Percentiles rank a stretch among this genome's conserved stretches.
Evolutionary conservation across 2,797 vertebrate species (phyloP).

Genomic region (Somateria mollissima): DNA sequence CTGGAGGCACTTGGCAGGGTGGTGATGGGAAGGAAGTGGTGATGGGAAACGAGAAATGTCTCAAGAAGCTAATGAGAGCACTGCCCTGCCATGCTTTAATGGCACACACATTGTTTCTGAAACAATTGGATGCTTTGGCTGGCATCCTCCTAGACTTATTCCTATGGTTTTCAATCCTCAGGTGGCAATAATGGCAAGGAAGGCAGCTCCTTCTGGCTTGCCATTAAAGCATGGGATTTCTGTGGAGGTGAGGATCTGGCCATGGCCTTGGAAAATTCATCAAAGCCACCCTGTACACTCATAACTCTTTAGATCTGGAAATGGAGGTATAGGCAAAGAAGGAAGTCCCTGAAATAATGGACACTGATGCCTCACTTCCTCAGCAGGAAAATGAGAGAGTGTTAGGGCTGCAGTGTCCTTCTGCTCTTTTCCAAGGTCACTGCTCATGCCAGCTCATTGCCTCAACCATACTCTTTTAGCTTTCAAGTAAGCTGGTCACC

Average conservation of each 20-base stretch:
- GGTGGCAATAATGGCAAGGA: slow-evolving; percentile 5
- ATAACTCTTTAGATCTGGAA: neutral
- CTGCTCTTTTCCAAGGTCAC: neutral
- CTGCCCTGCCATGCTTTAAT: neutral
- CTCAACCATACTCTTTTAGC: neutral
- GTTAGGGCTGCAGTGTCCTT: neutral
- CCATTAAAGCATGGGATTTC: neutral
- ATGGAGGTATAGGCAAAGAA: neutral
- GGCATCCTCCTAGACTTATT: neutral
- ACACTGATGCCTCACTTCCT: neutral
- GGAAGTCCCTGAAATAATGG: neutral
- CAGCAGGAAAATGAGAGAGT: neutral
- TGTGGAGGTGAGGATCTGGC: neutral
- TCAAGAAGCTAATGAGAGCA: neutral
- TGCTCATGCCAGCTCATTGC: neutral
- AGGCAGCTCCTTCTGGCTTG: neutral
- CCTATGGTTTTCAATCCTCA: neutral
- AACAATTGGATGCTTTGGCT: slow-evolving; percentile 24
- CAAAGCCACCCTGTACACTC: neutral
- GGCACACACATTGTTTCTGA: neutral
- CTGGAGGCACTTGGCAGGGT: neutral
- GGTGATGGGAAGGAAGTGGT: neutral
- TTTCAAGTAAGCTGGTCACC: neutral
- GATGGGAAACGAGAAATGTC: neutral
- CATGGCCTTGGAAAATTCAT: neutral